phyloP scores from a whole-genome alignment of 2,888 invertebrate genomes.

The Rhodophaea formosa region DNA sequence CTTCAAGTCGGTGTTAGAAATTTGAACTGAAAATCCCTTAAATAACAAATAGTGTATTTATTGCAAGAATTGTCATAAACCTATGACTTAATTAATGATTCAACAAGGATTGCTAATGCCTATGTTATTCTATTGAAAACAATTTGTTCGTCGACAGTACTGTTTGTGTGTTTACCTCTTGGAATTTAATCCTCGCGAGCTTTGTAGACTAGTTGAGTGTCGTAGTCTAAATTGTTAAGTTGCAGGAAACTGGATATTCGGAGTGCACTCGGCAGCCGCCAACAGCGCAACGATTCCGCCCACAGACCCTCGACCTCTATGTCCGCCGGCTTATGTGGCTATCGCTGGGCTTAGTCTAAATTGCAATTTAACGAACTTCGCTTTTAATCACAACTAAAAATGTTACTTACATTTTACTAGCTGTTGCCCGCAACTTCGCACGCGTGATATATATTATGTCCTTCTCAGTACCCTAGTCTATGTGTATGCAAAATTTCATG shows the following conservation, averaged over 20 bases:
- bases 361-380: slow-evolving; percentile 65
- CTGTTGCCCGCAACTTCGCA: no score
- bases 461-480: no score
- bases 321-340: slow-evolving; percentile 62
- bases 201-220: slow-evolving; percentile 36
- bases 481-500: no score
- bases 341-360: slow-evolving; percentile 65
- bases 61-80: no score
- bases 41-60: no score
- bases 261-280: slow-evolving; percentile 44
- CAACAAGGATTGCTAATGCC: no score
- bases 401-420: no score
- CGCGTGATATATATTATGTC: no score
- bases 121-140: neutral
- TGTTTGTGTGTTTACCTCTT: slow-evolving; percentile 7
- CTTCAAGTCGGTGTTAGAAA: no score
- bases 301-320: slow-evolving; percentile 54
- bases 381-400: slow-evolving; percentile 31
- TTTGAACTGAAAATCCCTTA: no score
- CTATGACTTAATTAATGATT: no score
- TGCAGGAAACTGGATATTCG: slow-evolving; percentile 52
- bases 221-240: slow-evolving; percentile 44
- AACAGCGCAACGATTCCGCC: slow-evolving; percentile 43
- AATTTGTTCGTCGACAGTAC: neutral
- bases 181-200: slow-evolving; percentile 28